A percentile compares a stretch with the other conserved stretches of the same genome.
Evolutionary conservation across 2,888 invertebrate genomes (phyloP).

Genomic region (Chymomyza procnemis): DNA sequence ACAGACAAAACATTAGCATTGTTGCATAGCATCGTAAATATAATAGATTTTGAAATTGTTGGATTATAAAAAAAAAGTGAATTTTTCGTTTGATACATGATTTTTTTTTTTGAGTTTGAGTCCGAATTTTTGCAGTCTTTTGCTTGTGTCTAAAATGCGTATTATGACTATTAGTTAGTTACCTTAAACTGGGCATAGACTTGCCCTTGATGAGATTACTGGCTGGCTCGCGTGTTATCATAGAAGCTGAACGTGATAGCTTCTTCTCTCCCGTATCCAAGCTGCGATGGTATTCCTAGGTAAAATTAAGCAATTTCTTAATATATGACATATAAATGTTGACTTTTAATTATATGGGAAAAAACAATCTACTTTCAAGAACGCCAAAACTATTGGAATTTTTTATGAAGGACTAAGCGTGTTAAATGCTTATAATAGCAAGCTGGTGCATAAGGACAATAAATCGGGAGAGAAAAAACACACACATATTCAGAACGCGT

Average conservation of each 20-base stretch:
- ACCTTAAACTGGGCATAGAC: slow-evolving; percentile 98
- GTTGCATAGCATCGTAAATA: slow-evolving; percentile 20
- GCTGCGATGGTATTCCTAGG: slow-evolving; percentile 89
- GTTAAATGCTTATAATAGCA: slow-evolving; percentile 18
- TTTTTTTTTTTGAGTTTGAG: slow-evolving; percentile 22
- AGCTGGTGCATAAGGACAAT: not conserved
- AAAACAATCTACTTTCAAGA: slow-evolving; percentile 30
- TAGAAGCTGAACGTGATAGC: slow-evolving; percentile 85
- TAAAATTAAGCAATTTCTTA: slow-evolving; percentile 10
- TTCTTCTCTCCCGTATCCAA: slow-evolving; percentile 89
- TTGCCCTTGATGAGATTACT: slow-evolving; percentile 93
- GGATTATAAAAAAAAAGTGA: not conserved
- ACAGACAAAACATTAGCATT: slow-evolving; percentile 28
- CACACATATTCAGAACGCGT: slow-evolving; percentile 38
- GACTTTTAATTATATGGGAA: not conserved
- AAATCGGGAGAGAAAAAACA: slow-evolving; percentile 13
- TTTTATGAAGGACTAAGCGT: slow-evolving; percentile 15
- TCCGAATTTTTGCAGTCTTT: slow-evolving; percentile 20
- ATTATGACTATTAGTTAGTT: slow-evolving; percentile 47
- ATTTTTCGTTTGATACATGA: slow-evolving; percentile 24
- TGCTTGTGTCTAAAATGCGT: not conserved
- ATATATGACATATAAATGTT: not conserved
- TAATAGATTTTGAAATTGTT: slow-evolving; percentile 15
- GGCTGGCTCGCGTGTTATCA: slow-evolving; percentile 82
- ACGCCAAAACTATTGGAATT: slow-evolving; percentile 27